Evolutionary conservation across 2,888 invertebrate genomes (phyloP).

Genomic region (Zonitis immaculata): DNA sequence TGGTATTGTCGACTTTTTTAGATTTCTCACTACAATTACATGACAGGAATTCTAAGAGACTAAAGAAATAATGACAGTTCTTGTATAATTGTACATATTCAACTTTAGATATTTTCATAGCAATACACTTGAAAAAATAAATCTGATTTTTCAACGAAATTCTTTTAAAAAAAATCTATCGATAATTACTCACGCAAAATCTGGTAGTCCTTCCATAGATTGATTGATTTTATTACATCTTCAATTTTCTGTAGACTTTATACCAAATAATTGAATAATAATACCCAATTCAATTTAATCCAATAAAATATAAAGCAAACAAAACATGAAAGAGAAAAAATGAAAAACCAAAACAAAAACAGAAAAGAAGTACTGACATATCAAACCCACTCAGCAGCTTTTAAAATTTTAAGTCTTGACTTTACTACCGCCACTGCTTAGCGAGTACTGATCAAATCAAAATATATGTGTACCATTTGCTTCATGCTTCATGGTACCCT

Average conservation of each 20-base stretch:
- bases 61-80: constrained; percentile 4
- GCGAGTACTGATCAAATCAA: constrained; percentile 16
- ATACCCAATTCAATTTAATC: constrained; percentile 4
- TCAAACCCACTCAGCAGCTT: constrained; percentile 8
- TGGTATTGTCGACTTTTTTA: constrained; percentile 1
- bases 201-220: constrained; percentile 3
- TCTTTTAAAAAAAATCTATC: background rate
- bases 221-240: constrained; percentile 6
- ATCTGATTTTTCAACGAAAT: too few relatives aligned
- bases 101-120: background rate
- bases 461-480: background rate
- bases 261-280: constrained; percentile 3
- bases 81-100: constrained; percentile 3
- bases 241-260: constrained; percentile 4
- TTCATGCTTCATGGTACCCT: constrained; percentile 14
- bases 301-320: constrained; percentile 8
- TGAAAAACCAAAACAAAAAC: background rate
- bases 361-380: constrained; percentile 2
- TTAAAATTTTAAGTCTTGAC: constrained; percentile 5
- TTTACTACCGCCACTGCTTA: constrained; percentile 16
- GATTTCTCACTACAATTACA: constrained; percentile 4
- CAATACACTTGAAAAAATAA: background rate
- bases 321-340: constrained; percentile 8
- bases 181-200: constrained; percentile 4
- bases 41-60: constrained; percentile 5